These are phyloP conservation scores for Falco novaeseelandiae DNA, from an alignment of 2,797 vertebrate species.

Conservation along the genomic window DNA sequence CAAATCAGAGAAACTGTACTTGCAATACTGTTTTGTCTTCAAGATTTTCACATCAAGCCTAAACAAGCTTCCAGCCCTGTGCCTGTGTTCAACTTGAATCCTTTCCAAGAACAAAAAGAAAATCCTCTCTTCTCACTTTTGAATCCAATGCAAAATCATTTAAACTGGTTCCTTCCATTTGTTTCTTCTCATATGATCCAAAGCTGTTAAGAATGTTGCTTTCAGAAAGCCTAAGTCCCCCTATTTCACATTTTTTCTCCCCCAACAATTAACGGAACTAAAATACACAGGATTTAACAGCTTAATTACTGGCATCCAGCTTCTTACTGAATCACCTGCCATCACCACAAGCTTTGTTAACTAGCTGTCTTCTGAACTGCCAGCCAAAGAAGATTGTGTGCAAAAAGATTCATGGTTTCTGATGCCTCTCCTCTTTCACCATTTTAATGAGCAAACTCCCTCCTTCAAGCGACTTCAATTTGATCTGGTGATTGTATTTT, in stretches of 20 bases:
- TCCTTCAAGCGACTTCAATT: background rate
- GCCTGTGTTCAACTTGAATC: background rate
- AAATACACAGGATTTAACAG: background rate
- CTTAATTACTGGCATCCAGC: background rate
- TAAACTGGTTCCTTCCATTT: background rate
- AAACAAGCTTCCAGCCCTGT: background rate
- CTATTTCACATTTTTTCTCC: background rate
- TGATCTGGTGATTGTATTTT: background rate
- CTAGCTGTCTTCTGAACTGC: background rate
- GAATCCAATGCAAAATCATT: background rate
- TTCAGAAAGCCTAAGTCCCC: background rate
- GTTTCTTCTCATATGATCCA: background rate
- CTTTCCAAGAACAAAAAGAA: background rate
- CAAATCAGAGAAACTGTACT: background rate
- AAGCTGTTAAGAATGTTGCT: background rate
- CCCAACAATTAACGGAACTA: background rate
- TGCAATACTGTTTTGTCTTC: background rate
- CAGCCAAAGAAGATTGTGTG: background rate
- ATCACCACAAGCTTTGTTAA: background rate
- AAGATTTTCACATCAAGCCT: background rate
- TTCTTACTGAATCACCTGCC: background rate
- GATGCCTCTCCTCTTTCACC: background rate
- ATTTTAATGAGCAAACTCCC: background rate
- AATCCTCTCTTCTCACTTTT: background rate
- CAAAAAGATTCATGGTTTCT: background rate